Conservation (phyloP, 92 coral and sea anemone genomes). For the Porites rus region DNA sequence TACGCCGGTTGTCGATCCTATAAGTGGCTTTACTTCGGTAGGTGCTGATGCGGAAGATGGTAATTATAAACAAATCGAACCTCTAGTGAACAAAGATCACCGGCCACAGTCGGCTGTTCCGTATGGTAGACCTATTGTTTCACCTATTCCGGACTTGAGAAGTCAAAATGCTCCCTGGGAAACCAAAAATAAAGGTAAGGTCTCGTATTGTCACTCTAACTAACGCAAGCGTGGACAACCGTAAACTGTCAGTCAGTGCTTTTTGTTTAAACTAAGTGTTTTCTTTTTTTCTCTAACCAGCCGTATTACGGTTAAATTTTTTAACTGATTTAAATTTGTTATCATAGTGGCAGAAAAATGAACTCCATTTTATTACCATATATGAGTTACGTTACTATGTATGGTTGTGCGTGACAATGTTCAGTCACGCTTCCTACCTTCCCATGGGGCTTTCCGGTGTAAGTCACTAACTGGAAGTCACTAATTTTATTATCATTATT, state of each 20-base stretch:
- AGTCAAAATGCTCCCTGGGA: slow-evolving; percentile 88
- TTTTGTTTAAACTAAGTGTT: too few relatives aligned
- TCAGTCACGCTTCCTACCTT: not conserved
- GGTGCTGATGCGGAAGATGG: slow-evolving; percentile 93
- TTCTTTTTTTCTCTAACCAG: too few relatives aligned
- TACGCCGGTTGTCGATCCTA: slow-evolving; percentile 91
- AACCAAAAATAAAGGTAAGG: slow-evolving; percentile 62
- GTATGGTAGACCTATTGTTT: slow-evolving; percentile 82
- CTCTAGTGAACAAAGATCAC: slow-evolving; percentile 80
- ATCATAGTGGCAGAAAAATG: too few relatives aligned
- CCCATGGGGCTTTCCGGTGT: not conserved
- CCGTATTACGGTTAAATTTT: too few relatives aligned
- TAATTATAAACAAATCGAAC: slow-evolving; percentile 81
- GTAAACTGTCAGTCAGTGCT: too few relatives aligned
- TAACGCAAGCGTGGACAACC: too few relatives aligned
- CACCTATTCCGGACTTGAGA: slow-evolving; percentile 76
- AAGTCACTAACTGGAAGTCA: too few relatives aligned
- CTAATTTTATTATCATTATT: not conserved
- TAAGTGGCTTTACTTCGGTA: slow-evolving; percentile 88
- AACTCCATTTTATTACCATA: not conserved
- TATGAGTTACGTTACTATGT: not conserved
- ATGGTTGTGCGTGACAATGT: slow-evolving; percentile 10
- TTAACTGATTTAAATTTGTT: too few relatives aligned
- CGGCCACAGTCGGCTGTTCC: slow-evolving; percentile 88
- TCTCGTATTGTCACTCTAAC: not conserved